Base-by-base conservation (phyloP, 2,888 invertebrate genomes). In the Erannis defoliaria region DNA sequence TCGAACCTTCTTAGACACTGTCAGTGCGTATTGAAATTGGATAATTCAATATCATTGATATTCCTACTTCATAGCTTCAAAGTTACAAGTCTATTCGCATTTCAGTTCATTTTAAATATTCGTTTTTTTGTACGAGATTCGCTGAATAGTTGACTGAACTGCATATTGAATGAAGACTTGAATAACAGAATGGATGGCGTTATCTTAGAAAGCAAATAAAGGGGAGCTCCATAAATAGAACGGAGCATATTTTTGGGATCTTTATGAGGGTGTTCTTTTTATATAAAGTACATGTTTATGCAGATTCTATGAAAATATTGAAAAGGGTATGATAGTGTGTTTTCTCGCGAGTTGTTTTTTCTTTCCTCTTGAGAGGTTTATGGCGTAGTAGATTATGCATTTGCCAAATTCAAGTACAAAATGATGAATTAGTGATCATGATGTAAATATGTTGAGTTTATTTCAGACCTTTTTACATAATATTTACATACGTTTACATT, bases 21-120 rank as follows among this genome's bases (percentile, higher is more conserved):
- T n/a, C 48, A 48, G 12, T 46, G 49, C 31, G 40, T 55, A 49
- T 42, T 53, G 46, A 53, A 54, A 62, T 23, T 23, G n/a, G 16
- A 29, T 57, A 50, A 43, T 50, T 37, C 33, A 50, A 48, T 54
- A 31, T 50, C 42, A 46, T 55, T 57, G 50, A 14, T 57, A 57
- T 57, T 50, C 50, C 16, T 16, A 46, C 6, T 46, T 33, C 12
- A 31, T 31, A 46, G 31, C 31, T 23, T 5, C 21, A 19, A 49
- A 3, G n/a, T n/a, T 43, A 43, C 6, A 26, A 12, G 12, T 19
- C 14, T 40, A 40, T 19, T 10, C 10, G 12, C 38, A 5, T 42
- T 18, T 19, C 10, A 43, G 16, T 26, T 45, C 29, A 45, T 29
- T n/a, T 1, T 5, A 16, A 26, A 29, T 29, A 26, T 16, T 29